Conservation (phyloP, 2,113 vertebrate species). For the Gasterosteus aculeatus region DNA sequence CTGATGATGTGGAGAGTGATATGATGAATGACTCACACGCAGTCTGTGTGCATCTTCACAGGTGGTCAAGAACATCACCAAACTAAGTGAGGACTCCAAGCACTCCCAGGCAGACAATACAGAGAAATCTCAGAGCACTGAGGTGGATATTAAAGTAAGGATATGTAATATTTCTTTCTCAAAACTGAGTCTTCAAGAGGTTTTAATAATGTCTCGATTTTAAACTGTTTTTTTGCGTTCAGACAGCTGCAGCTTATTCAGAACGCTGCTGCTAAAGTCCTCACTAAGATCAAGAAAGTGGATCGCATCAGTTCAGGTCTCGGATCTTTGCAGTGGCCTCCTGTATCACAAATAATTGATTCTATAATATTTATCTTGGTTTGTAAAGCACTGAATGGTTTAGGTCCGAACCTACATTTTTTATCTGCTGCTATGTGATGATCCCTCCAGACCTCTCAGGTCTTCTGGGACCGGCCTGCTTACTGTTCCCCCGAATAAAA, state of each 20-base stretch:
- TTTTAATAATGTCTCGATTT: slow-evolving; percentile 44
- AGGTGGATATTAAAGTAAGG: slow-evolving; percentile 85
- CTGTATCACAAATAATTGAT: slow-evolving; percentile 34
- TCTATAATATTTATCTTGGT: slow-evolving; percentile 31
- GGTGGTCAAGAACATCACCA: slow-evolving; percentile 84
- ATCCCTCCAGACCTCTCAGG: slow-evolving; percentile 40
- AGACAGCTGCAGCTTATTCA: slow-evolving; percentile 68
- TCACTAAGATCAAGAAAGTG: slow-evolving; percentile 62
- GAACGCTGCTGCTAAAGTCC: slow-evolving; percentile 69
- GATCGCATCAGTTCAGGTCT: slow-evolving; percentile 73
- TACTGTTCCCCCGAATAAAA: not conserved
- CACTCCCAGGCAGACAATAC: slow-evolving; percentile 82
- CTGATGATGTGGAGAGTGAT: not conserved
- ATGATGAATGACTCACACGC: not conserved
- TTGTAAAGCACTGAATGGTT: slow-evolving; percentile 41
- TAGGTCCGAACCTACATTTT: slow-evolving; percentile 25
- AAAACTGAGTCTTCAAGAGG: slow-evolving; percentile 7
- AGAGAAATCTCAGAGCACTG: slow-evolving; percentile 84
- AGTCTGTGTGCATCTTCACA: slow-evolving; percentile 52
- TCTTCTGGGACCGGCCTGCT: slow-evolving; percentile 54
- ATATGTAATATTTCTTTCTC: not conserved
- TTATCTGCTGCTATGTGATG: slow-evolving; percentile 51
- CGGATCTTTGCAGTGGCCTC: slow-evolving; percentile 63
- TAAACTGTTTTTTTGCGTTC: slow-evolving; percentile 66
- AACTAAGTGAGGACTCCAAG: slow-evolving; percentile 81